These are phyloP conservation scores for Eupithecia tripunctaria DNA, from an alignment of 2,888 invertebrate genomes.

Conservation along the genomic window DNA sequence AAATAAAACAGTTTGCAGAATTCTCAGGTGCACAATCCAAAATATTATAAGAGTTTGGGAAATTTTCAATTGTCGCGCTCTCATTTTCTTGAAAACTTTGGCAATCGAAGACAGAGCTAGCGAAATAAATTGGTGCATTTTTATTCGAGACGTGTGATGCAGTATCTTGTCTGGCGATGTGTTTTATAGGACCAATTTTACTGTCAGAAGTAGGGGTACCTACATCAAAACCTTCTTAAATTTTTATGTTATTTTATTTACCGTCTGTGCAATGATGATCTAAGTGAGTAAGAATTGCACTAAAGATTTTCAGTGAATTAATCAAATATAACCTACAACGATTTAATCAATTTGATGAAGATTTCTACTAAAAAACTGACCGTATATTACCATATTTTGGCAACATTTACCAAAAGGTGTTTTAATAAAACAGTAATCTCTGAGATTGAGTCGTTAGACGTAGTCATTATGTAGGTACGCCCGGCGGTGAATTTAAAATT, in stretches of 20 bases:
- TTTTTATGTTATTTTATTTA: not conserved
- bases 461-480: slow-evolving; percentile 71
- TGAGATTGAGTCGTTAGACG: slow-evolving; percentile 68
- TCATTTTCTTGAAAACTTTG: slow-evolving; percentile 36
- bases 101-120: slow-evolving; percentile 29
- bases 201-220: not conserved
- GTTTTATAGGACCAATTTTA: slow-evolving; percentile 51
- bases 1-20: slow-evolving; percentile 18
- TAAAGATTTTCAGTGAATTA: not conserved
- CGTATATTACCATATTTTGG: slow-evolving; percentile 16
- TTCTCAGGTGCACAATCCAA: slow-evolving; percentile 37
- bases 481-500: slow-evolving; percentile 64
- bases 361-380: slow-evolving; percentile 1
- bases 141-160: slow-evolving; percentile 56
- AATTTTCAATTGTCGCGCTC: slow-evolving; percentile 36
- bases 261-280: not conserved
- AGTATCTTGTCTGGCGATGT: slow-evolving; percentile 57
- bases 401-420: slow-evolving; percentile 38
- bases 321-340: not conserved
- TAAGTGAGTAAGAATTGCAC: not conserved
- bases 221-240: not conserved
- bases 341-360: not conserved
- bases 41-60: slow-evolving; percentile 32
- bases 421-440: slow-evolving; percentile 54
- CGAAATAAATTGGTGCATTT: slow-evolving; percentile 41